Percentiles rank a stretch among this genome's conserved stretches.
Evolutionary conservation across 2,888 invertebrate species (phyloP).

Genomic region (Pyrgus malvae): DNA sequence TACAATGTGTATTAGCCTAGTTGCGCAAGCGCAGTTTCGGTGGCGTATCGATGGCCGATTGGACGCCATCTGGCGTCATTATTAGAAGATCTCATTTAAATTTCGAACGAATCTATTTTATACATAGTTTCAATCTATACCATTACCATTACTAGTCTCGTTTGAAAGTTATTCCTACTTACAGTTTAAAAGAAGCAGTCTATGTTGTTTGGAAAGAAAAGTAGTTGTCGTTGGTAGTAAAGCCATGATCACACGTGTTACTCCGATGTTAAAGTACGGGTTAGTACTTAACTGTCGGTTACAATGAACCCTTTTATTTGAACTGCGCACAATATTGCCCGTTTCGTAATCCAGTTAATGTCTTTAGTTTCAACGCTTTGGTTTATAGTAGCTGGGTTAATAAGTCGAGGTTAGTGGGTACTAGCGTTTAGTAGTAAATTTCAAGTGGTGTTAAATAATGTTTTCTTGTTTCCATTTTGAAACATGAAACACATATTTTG

Average conservation of each 20-base stretch:
- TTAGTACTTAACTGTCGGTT: conserved; percentile 25
- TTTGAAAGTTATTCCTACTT: conserved; percentile 5
- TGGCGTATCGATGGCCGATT: conserved; percentile 48
- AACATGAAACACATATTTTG: no score
- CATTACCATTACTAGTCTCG: conserved; percentile 2
- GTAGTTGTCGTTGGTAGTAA: conserved; percentile 14
- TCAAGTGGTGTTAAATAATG: neutral
- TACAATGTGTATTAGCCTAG: conserved; percentile 30
- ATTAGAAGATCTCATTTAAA: conserved; percentile 25
- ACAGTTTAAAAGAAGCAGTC: conserved; percentile 14
- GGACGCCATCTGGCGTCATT: conserved; percentile 53
- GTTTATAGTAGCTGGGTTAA: conserved; percentile 20
- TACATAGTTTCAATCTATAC: neutral
- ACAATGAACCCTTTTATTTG: conserved; percentile 43
- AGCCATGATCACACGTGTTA: conserved; percentile 22
- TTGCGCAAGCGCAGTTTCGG: conserved; percentile 53
- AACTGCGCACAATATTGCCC: conserved; percentile 33
- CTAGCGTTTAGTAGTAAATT: conserved; percentile 1
- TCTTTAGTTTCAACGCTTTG: conserved; percentile 30
- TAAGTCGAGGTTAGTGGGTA: conserved; percentile 2
- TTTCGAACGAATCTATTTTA: conserved; percentile 4
- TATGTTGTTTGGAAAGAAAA: conserved; percentile 5
- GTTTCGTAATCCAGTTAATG: conserved; percentile 36
- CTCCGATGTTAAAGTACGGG: conserved; percentile 13
- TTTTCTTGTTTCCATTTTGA: no score